phyloP scores from a whole-genome alignment of 23 tunicate genomes.

The Ascidia mentula region DNA sequence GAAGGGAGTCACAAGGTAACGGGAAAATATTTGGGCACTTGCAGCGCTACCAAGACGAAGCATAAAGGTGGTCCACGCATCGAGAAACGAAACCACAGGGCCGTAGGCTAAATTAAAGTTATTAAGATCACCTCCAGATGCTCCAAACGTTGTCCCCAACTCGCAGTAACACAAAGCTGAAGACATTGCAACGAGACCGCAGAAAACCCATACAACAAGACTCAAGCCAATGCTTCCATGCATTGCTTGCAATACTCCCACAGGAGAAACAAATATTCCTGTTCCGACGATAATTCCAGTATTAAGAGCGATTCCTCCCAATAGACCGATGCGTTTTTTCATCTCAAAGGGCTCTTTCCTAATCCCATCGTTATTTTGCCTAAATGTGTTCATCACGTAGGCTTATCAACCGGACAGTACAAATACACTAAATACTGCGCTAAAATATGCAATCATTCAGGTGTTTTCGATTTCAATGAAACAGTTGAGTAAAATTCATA shows the following conservation, averaged over 20 bases:
- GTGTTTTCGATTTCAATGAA: no score
- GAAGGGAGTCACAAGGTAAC: constrained; percentile 41
- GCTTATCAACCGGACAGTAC: no score
- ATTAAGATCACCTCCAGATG: constrained; percentile 52
- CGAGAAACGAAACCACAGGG: constrained; percentile 24
- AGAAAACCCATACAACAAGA: constrained; percentile 52
- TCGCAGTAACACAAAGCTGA: constrained; percentile 71
- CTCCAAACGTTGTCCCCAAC: constrained; percentile 40
- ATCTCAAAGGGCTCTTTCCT: no score
- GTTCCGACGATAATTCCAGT: constrained; percentile 56
- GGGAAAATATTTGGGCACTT: constrained; percentile 33
- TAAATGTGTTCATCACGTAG: no score
- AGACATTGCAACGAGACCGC: constrained; percentile 47
- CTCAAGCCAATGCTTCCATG: constrained; percentile 69
- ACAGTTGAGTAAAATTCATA: no score
- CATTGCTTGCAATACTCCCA: constrained; percentile 34
- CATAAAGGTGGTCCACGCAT: not conserved
- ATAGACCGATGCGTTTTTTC: constrained; percentile 60
- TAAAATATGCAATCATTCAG: no score
- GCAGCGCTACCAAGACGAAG: constrained; percentile 11
- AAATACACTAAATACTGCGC: no score
- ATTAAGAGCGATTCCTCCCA: constrained; percentile 52
- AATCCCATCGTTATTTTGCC: no score
- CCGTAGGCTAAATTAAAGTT: constrained; percentile 66
- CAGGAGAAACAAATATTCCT: constrained; percentile 71